These are phyloP conservation scores for Trichogramma pretiosum DNA, from an alignment of 1,140 invertebrate genomes.

Conservation along the genomic window DNA sequence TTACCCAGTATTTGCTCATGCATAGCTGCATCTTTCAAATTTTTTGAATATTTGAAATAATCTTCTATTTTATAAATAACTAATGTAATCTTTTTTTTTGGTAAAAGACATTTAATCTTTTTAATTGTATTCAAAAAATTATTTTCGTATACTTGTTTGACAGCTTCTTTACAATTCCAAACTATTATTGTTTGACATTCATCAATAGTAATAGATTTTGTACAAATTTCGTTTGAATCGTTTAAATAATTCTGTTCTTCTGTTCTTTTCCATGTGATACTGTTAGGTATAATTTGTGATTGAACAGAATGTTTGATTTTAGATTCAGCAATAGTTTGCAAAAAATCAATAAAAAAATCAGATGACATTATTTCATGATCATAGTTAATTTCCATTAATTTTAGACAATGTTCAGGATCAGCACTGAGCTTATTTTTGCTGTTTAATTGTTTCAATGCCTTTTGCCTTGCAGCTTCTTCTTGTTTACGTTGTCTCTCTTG, in stretches of 20 bases:
- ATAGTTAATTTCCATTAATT: constrained; percentile 43
- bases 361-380: constrained; percentile 37
- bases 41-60: constrained; percentile 38
- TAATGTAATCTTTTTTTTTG: constrained; percentile 35
- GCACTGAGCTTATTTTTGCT: constrained; percentile 30
- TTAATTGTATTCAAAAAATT: constrained; percentile 31
- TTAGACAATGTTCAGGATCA: constrained; percentile 50
- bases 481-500: constrained; percentile 26
- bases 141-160: constrained; percentile 30
- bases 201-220: constrained; percentile 12
- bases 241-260: constrained; percentile 28
- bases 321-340: constrained; percentile 23
- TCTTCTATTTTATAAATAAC: constrained; percentile 42
- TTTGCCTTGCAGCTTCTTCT: constrained; percentile 31
- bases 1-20: constrained; percentile 2
- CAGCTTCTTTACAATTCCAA: constrained; percentile 36
- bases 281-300: constrained; percentile 32
- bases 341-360: constrained; percentile 29
- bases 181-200: constrained; percentile 38
- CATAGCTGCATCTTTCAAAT: constrained; percentile 6
- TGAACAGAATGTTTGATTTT: constrained; percentile 30
- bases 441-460: constrained; percentile 31
- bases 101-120: constrained; percentile 22
- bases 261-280: constrained; percentile 44
- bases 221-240: constrained; percentile 25